Conservation (phyloP, 2,888 invertebrate species). For the Conomelus anceps region DNA sequence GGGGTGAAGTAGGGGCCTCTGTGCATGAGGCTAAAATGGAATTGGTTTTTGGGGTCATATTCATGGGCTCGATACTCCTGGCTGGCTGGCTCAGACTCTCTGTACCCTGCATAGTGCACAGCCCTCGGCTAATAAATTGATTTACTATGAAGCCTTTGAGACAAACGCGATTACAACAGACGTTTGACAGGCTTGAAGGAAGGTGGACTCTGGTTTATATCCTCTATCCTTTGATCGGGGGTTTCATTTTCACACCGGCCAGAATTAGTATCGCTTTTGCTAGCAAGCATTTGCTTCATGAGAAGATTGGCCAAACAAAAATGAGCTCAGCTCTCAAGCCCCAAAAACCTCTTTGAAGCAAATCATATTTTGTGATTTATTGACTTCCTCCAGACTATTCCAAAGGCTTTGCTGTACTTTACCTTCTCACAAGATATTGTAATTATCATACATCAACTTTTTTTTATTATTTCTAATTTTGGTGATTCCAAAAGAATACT, state of each 20-base stretch:
- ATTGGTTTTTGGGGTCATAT: neutral
- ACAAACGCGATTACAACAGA: slow-evolving; percentile 4
- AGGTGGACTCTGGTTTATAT: neutral
- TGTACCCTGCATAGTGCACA: neutral
- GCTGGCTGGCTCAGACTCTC: too few species aligned
- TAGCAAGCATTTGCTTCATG: neutral
- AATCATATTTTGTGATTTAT: neutral
- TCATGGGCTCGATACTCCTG: neutral
- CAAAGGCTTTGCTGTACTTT: too few species aligned
- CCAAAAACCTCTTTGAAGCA: neutral
- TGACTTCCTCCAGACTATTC: too few species aligned
- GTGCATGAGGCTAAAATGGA: neutral
- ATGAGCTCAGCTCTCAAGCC: neutral
- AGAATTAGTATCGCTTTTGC: neutral
- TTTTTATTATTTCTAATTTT: too few species aligned
- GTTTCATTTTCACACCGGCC: neutral
- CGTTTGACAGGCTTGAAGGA: neutral
- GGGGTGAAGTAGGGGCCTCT: neutral
- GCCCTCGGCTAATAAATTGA: slow-evolving; percentile 6
- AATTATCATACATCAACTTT: too few species aligned
- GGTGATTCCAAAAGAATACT: too few species aligned
- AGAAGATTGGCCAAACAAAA: neutral
- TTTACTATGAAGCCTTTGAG: slow-evolving; percentile 7
- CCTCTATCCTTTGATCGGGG: neutral
- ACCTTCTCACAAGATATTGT: too few species aligned